phyloP scores from a whole-genome alignment of 2,888 invertebrate species.

The Tenthredo amoena region DNA sequence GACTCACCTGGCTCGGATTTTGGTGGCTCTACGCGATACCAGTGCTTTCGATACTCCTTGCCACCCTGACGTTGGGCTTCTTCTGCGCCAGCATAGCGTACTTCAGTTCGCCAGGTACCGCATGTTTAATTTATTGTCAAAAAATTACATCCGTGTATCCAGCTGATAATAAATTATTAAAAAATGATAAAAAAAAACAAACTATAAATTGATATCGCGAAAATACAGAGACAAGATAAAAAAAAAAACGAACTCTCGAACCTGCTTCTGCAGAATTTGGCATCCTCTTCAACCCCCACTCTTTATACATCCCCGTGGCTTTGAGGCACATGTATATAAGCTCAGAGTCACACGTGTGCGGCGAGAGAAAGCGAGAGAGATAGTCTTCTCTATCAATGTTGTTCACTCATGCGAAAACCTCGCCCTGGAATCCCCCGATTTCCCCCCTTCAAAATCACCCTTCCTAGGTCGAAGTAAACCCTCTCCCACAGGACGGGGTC shows the following conservation, averaged over 20 bases:
- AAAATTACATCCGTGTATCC: not conserved
- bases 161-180: not conserved
- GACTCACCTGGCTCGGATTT: slow-evolving; percentile 81
- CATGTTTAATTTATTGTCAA: not conserved
- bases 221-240: not conserved
- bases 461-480: slow-evolving; percentile 52
- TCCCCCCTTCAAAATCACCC: slow-evolving; percentile 70
- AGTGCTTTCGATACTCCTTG: slow-evolving; percentile 81
- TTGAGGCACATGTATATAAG: slow-evolving; percentile 32
- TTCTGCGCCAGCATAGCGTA: slow-evolving; percentile 82
- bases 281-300: slow-evolving; percentile 15
- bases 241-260: not conserved
- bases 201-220: not conserved
- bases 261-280: not conserved
- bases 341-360: slow-evolving; percentile 58
- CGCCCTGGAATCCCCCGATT: slow-evolving; percentile 73
- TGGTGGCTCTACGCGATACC: slow-evolving; percentile 85
- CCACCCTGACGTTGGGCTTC: slow-evolving; percentile 83
- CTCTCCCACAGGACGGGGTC: slow-evolving; percentile 56
- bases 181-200: not conserved
- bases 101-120: slow-evolving; percentile 82
- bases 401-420: slow-evolving; percentile 76
- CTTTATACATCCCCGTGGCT: not conserved
- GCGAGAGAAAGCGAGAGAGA: slow-evolving; percentile 54
- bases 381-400: slow-evolving; percentile 74